A percentile compares a stretch with the other conserved stretches of the same genome.
phyloP scores from a whole-genome alignment of 1,140 invertebrate species.

The Muscidifurax raptorellus region DNA sequence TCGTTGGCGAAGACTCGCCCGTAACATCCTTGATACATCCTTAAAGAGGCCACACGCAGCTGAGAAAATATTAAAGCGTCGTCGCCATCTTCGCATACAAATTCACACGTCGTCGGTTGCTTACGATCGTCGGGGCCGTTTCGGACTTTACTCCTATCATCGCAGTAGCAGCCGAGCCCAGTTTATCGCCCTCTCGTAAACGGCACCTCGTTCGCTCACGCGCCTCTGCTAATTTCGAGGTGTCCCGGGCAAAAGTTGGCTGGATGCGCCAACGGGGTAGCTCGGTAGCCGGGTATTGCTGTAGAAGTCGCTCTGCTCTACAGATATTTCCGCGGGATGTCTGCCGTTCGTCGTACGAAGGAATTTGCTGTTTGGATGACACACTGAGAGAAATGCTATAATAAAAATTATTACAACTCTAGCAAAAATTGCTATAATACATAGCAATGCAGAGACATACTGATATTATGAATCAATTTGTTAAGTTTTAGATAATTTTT shows the following conservation, averaged over 20 bases:
- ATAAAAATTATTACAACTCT: too few species aligned
- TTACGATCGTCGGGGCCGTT: constrained; percentile 39
- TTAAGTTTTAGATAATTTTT: too few species aligned
- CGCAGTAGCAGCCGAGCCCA: constrained; percentile 46
- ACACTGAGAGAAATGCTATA: too few species aligned
- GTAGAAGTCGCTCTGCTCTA: background rate
- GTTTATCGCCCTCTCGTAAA: constrained; percentile 23
- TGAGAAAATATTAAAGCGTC: constrained; percentile 12
- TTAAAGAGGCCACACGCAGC: background rate
- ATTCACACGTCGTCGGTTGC: background rate
- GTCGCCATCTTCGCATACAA: background rate
- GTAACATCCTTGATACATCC: background rate
- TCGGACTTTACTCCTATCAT: constrained; percentile 59
- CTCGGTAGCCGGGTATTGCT: background rate
- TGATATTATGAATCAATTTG: too few species aligned
- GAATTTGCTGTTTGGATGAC: background rate
- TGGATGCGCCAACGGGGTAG: background rate
- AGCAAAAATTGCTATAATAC: too few species aligned
- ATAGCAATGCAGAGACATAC: too few species aligned
- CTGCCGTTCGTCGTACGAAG: background rate
- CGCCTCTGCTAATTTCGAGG: constrained; percentile 24
- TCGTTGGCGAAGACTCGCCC: background rate
- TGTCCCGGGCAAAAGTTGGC: background rate
- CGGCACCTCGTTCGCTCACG: background rate
- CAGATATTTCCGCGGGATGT: background rate